Base-by-base conservation (phyloP, 2,113 vertebrate genomes). In the Trematomus loennbergii region DNA sequence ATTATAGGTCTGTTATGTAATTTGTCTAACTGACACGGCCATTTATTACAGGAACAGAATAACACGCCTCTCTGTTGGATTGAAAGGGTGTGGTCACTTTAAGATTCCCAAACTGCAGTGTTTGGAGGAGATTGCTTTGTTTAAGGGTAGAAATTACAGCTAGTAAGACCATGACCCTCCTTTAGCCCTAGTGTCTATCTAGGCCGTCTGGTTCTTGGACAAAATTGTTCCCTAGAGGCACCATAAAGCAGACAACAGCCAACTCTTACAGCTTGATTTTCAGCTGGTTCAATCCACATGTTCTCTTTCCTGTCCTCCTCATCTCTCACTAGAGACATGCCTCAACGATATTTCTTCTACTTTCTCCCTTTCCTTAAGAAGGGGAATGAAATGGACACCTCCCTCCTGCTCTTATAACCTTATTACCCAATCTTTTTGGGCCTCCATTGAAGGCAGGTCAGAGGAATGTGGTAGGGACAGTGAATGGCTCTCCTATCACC, bases 161-260 rank as follows among this genome's bases (percentile, higher is more conserved):
- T 17, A 12, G 29, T 22, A 9, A 43, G 72, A 53, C 49, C 69
- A 63, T 10, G 12, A 55, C 61, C 72, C 7, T 50, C 36, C 13
- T 53, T 65, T 18, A 16, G 46, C 45, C 55, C n/a, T 12, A 40
- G 36, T 12, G 6, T 29, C 29, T 61, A 50, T 70, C 59, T 60
- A 11, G 0, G 48, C 60, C 36, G 1, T 82, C 48, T 55, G 79
- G 20, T 58, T 81, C 5, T 76, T 12, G 12, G 46, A 68, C 54
- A 43, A 20, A 64, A 76, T 67, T 77, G 76, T 25, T 84, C 77
- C 81, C 79, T 25, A 9, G 49, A 83, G 58, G 61, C 67, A 20
- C 55, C 66, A 54, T 83, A 72, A 85, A 78, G 25, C 55, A 46
- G 57, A n/a, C 15, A 62, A 74, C 54, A 58, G 16, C 1, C 57